These are phyloP conservation scores for Triplophysa siluroides DNA, from an alignment of 2,113 vertebrate species.

Conservation along the genomic window DNA sequence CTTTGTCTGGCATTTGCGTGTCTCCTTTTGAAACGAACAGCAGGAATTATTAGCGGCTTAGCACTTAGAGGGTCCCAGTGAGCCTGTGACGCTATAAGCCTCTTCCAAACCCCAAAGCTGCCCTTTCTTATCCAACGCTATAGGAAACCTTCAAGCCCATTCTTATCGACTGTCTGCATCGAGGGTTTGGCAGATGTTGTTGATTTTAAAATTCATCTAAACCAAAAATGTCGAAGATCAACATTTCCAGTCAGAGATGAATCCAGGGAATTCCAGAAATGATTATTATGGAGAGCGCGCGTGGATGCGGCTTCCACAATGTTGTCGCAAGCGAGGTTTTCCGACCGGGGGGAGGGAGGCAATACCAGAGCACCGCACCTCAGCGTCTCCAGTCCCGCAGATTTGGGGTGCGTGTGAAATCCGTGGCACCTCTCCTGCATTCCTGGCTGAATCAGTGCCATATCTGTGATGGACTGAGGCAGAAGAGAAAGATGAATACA, in stretches of 20 bases:
- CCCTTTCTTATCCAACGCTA: slow-evolving; percentile 35
- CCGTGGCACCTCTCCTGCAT: slow-evolving; percentile 74
- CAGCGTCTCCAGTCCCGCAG: slow-evolving; percentile 67
- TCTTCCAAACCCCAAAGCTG: slow-evolving; percentile 64
- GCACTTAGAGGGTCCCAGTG: slow-evolving; percentile 67
- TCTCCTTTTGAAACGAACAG: slow-evolving; percentile 48
- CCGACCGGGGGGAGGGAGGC: background rate
- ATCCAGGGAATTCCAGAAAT: slow-evolving; percentile 66
- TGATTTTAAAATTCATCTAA: too few relatives aligned
- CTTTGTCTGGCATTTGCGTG: slow-evolving; percentile 69
- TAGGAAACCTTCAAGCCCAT: slow-evolving; percentile 46
- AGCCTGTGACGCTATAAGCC: slow-evolving; percentile 71
- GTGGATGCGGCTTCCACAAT: background rate
- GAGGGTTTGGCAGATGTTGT: background rate
- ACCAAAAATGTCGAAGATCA: background rate
- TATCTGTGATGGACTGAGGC: slow-evolving; percentile 82
- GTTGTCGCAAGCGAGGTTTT: background rate
- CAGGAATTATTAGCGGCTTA: slow-evolving; percentile 77
- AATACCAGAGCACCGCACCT: slow-evolving; percentile 54
- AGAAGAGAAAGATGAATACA: slow-evolving; percentile 79
- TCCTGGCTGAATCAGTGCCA: slow-evolving; percentile 77
- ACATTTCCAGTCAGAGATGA: slow-evolving; percentile 62
- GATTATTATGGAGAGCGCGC: slow-evolving; percentile 34
- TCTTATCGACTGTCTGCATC: slow-evolving; percentile 3
- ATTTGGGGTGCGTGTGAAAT: slow-evolving; percentile 77